Percentiles rank a stretch among this genome's conserved stretches.
phyloP scores from a whole-genome alignment of 2,113 vertebrate genomes.

The Grantiella picta region DNA sequence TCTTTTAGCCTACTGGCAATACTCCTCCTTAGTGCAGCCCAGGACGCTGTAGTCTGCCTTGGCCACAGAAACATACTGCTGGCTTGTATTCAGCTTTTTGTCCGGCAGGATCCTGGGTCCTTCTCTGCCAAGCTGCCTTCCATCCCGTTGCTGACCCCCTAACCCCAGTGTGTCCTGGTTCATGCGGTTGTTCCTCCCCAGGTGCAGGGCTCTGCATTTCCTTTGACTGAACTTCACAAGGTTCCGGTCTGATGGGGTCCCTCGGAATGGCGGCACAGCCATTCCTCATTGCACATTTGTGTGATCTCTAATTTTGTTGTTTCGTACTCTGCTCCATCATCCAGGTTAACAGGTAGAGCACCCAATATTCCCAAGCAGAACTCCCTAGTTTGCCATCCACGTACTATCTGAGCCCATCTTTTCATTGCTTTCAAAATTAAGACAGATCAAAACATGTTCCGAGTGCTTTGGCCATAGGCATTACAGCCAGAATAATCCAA shows the following conservation, averaged over 20 bases:
- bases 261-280: background rate
- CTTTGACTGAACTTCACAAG: background rate
- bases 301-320: no score
- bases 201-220: background rate
- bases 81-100: background rate
- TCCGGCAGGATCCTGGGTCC: background rate
- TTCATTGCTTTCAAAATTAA: background rate
- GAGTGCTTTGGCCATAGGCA: background rate
- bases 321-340: background rate
- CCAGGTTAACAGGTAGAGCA: background rate
- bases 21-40: background rate
- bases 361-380: background rate
- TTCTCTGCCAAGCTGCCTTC: background rate
- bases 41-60: background rate
- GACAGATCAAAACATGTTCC: background rate
- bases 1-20: background rate
- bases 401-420: background rate
- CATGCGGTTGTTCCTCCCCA: background rate
- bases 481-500: background rate
- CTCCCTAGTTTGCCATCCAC: background rate
- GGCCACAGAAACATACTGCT: background rate
- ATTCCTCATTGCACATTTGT: background rate
- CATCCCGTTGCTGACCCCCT: fast-evolving
- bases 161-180: background rate
- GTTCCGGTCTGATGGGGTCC: background rate